A percentile compares a stretch with the other conserved stretches of the same genome.
phyloP scores from a whole-genome alignment of 2,797 vertebrate species.

The Holocentrus rufus region DNA sequence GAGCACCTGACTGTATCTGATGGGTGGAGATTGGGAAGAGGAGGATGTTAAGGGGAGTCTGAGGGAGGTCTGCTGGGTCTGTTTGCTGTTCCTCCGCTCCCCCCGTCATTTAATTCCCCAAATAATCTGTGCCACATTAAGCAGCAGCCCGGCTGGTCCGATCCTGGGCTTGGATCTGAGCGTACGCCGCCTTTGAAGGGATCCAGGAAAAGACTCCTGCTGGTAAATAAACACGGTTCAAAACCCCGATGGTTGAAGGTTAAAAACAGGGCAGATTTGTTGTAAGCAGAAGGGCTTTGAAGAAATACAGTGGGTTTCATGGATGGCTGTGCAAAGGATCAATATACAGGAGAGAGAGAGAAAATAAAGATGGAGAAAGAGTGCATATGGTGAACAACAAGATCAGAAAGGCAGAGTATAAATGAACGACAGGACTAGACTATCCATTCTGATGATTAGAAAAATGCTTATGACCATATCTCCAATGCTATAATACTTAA shows the following conservation, averaged over 20 bases:
- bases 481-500: not conserved
- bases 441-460: not conserved
- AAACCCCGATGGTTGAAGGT: conserved; percentile 52
- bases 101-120: conserved; percentile 67
- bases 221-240: conserved; percentile 76
- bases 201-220: conserved; percentile 70
- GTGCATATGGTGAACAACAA: conserved; percentile 8
- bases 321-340: not conserved
- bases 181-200: conserved; percentile 71
- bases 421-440: not conserved
- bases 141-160: conserved; percentile 58
- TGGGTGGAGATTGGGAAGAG: not conserved
- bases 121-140: conserved; percentile 70
- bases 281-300: conserved; percentile 44
- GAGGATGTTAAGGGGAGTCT: not conserved
- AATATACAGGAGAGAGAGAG: not conserved
- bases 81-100: conserved; percentile 70
- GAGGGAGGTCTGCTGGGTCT: conserved; percentile 42
- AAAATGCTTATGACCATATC: not conserved
- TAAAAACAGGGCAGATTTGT: conserved; percentile 52
- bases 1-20: conserved; percentile 46
- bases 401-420: conserved; percentile 2
- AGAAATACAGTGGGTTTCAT: conserved; percentile 39
- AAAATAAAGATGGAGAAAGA: conserved; percentile 3
- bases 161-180: conserved; percentile 67